Conservation (phyloP, 2,888 invertebrate genomes). For the Scelioninae gen. 1 region DNA sequence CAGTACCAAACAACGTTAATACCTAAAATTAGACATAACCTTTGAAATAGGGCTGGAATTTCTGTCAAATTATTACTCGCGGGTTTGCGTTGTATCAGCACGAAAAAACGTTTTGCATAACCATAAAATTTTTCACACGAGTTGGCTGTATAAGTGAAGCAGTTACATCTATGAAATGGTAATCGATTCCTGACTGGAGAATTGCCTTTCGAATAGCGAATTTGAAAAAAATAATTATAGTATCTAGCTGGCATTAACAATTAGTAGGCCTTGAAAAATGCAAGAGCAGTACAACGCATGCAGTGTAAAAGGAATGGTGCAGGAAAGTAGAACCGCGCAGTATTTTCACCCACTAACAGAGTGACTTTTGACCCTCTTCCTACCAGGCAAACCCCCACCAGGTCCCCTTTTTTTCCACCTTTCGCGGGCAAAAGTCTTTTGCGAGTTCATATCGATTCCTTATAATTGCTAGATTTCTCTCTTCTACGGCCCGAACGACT, state of each 20-base stretch:
- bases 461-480: slow-evolving; percentile 79
- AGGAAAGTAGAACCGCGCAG: slow-evolving; percentile 78
- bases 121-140: slow-evolving; percentile 52
- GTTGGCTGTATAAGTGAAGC: background rate
- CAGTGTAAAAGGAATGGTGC: slow-evolving; percentile 66
- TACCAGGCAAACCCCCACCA: slow-evolving; percentile 41
- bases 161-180: slow-evolving; percentile 49
- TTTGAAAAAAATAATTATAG: slow-evolving; percentile 62
- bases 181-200: slow-evolving; percentile 58
- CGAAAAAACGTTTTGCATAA: slow-evolving; percentile 42
- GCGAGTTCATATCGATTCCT: slow-evolving; percentile 59
- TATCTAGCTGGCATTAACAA: slow-evolving; percentile 59
- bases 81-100: slow-evolving; percentile 35
- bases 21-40: slow-evolving; percentile 24
- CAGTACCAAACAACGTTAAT: background rate
- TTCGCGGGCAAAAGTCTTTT: slow-evolving; percentile 60
- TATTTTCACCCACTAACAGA: slow-evolving; percentile 81
- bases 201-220: slow-evolving; percentile 61
- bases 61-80: slow-evolving; percentile 23
- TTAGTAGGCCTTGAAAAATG: slow-evolving; percentile 72
- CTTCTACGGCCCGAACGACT: slow-evolving; percentile 43
- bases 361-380: slow-evolving; percentile 79
- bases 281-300: slow-evolving; percentile 58
- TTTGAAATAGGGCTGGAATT: slow-evolving; percentile 8
- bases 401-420: slow-evolving; percentile 28